Conservation (phyloP, 2,888 invertebrate genomes). For the Agapetus fuscipes region DNA sequence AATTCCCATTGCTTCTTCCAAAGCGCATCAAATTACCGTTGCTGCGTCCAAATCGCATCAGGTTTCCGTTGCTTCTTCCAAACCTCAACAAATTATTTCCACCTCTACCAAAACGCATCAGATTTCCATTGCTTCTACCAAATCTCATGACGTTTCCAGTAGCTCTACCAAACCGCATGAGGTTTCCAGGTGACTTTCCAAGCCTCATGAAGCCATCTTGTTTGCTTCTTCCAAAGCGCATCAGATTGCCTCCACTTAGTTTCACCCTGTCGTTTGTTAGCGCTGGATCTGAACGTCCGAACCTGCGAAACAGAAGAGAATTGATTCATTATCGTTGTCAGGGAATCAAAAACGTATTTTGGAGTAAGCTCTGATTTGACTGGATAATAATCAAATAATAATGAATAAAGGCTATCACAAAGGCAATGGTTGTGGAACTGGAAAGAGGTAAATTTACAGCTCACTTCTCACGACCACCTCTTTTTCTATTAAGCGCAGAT, state of each 20-base stretch:
- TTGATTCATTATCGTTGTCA: neutral
- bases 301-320: conserved; percentile 9
- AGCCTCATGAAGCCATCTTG: conserved; percentile 31
- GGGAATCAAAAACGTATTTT: no score
- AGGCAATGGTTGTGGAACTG: no score
- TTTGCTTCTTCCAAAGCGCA: conserved; percentile 17
- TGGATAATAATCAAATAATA: no score
- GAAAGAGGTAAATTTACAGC: no score
- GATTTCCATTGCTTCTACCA: conserved; percentile 18
- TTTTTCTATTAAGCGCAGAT: no score
- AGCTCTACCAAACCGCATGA: conserved; percentile 39
- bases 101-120: conserved; percentile 19
- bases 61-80: conserved; percentile 13
- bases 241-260: conserved; percentile 14
- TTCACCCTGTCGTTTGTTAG: conserved; percentile 10
- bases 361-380: no score
- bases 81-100: conserved; percentile 17
- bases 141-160: conserved; percentile 20
- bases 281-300: conserved; percentile 17
- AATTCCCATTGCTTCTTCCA: conserved; percentile 7
- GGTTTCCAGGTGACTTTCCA: conserved; percentile 33
- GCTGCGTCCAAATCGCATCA: conserved; percentile 18
- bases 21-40: conserved; percentile 18
- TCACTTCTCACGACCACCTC: no score
- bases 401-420: no score